phyloP scores from a whole-genome alignment of 2,113 vertebrate species.

The Eubucco bourcierii region DNA sequence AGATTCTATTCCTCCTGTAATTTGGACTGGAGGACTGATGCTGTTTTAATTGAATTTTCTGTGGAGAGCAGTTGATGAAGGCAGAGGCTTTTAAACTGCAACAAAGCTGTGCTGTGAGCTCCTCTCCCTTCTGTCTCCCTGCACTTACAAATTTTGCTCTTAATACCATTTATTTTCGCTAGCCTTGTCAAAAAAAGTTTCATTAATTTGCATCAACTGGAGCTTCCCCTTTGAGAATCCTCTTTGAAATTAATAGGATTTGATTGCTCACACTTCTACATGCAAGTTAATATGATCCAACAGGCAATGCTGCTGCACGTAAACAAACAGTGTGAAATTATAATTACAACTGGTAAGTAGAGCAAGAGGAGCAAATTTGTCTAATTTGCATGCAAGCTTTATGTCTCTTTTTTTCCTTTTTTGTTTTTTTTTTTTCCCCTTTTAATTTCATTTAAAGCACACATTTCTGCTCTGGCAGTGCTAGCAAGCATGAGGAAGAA shows the following conservation, averaged over 20 bases:
- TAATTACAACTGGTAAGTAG: slow-evolving; percentile 49
- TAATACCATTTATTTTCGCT: slow-evolving; percentile 7
- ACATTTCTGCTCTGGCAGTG: not conserved
- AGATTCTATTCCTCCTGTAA: not conserved
- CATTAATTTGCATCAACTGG: slow-evolving; percentile 30
- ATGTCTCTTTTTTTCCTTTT: not conserved
- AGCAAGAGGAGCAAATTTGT: slow-evolving; percentile 23
- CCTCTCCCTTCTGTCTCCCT: not conserved
- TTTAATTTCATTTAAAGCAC: not conserved
- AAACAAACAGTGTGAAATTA: slow-evolving; percentile 62
- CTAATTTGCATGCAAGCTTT: slow-evolving; percentile 37
- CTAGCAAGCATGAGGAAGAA: not conserved
- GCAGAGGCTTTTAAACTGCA: not conserved
- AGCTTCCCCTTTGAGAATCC: slow-evolving; percentile 22
- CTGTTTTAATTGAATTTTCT: not conserved
- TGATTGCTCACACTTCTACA: slow-evolving; percentile 34
- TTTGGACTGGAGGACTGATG: not conserved
- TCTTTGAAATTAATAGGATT: slow-evolving; percentile 60
- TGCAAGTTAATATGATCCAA: slow-evolving; percentile 45
- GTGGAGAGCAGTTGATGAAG: not conserved
- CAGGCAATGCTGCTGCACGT: slow-evolving; percentile 20
- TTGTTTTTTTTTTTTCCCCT: not conserved
- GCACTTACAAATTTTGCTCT: not conserved
- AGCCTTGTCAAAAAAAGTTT: slow-evolving; percentile 38
- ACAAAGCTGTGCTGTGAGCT: not conserved